These are phyloP conservation scores for Mus minutoides DNA, from an alignment of 2,797 vertebrate species.

Conservation along the genomic window DNA sequence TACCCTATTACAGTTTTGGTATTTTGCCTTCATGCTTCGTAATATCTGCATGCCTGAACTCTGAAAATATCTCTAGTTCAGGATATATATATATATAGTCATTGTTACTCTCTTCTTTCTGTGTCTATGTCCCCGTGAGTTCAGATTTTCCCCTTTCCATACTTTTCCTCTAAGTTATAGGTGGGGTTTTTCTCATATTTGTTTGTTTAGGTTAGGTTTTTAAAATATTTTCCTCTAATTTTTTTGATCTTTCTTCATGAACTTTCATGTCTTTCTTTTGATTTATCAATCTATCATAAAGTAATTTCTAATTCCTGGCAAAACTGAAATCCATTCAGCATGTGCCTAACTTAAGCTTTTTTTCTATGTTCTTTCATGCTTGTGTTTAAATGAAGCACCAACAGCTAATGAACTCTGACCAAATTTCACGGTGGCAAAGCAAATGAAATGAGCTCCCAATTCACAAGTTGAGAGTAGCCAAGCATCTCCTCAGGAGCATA, in stretches of 20 bases:
- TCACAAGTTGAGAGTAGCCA: not conserved
- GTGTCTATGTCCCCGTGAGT: not conserved
- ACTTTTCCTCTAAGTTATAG: not conserved
- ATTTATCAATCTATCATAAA: slow-evolving; percentile 17
- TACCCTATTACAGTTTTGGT: not conserved
- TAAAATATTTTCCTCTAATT: not conserved
- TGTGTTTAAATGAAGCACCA: slow-evolving; percentile 37
- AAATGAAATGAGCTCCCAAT: not conserved
- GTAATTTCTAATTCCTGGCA: slow-evolving; percentile 67
- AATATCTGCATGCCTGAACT: slow-evolving; percentile 3
- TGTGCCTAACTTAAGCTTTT: slow-evolving; percentile 24
- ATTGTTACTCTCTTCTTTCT: slow-evolving; percentile 1
- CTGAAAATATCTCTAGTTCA: not conserved
- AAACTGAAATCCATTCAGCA: slow-evolving; percentile 32
- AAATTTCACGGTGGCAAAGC: not conserved
- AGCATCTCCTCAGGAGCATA: not conserved
- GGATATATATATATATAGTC: not conserved
- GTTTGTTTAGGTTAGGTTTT: not conserved
- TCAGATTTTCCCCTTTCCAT: not conserved
- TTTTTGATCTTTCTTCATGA: slow-evolving; percentile 16
- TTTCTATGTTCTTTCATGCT: not conserved
- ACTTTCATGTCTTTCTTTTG: slow-evolving; percentile 66
- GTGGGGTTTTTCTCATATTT: too few relatives aligned
- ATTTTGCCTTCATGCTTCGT: not conserved
- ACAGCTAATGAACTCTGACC: slow-evolving; percentile 26